Evolutionary conservation across 2,888 invertebrate genomes (phyloP), one percentile per base, ranked within the genome.

Genomic region (Andricus curvator): DNA sequence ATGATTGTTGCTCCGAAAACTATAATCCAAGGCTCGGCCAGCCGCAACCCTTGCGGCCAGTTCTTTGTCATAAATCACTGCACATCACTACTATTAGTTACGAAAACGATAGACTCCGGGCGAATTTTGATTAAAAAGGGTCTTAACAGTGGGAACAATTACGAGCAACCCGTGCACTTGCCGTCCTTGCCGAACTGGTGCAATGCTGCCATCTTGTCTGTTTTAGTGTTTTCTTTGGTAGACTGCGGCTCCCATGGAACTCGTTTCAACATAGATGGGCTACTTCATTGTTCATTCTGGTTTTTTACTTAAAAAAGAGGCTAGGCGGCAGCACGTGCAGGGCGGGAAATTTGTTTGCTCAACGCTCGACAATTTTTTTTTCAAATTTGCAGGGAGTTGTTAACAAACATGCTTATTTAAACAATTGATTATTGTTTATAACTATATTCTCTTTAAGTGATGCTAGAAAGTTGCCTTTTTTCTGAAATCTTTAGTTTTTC

Each of bases 51-150:
- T 33, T 33, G 74, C 74, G 74, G 74, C 74, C 29, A 33, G 56
- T 74, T 74, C 15, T 29, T 33, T 74, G 56, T 74, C 74, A 74
- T 56, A 56, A 33, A 74, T n/a, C 56, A 74, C 74, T 74, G 20
- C 20, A 56, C 56, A 56, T 56, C 51, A 74, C 74, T 51, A 74
- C 22, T 56, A 33, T 37, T 2, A 51, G 11, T 56, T 33, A 74
- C 33, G 48, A 74, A 56, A 56, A 37, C 33, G n/a, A 20, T 11
- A 56, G 51, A 29, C 20, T 56, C 29, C 11, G 13, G n/a, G 20
- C 11, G 29, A 56, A 13, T 74, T 74, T 74, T 56, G 6, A n/a
- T 20, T 48, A n/a, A 51, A 56, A 17, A 33, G 51, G 20, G 6
- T n/a, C 1, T 4, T 74, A 17, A 56, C 33, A 70, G 20, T 20